Evolutionary conservation across 30 jellyfish, hydroid and myxozoan genomes (phyloP).

Genomic region (Rhopilema esculentum): DNA sequence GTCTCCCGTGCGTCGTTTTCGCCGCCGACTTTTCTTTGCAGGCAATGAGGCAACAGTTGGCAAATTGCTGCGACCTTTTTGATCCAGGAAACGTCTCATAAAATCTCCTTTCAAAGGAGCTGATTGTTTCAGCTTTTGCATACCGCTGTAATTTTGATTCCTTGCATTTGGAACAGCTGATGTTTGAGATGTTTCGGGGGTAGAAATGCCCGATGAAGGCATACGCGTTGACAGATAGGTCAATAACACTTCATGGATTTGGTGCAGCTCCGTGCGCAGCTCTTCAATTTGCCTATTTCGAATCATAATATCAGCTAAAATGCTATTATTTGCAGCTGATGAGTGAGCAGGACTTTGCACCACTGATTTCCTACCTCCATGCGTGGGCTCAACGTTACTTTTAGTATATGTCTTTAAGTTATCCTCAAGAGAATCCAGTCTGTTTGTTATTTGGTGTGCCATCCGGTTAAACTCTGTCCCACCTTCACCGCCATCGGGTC

Average conservation of each 20-base stretch:
- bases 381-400: background rate
- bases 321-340: background rate
- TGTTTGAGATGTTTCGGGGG: background rate
- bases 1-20: constrained; percentile 25
- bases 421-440: constrained; percentile 70
- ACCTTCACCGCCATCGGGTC: constrained; percentile 79
- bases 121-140: constrained; percentile 4
- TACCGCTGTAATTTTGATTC: background rate
- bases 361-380: constrained; percentile 6
- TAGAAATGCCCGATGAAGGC: constrained; percentile 2
- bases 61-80: constrained; percentile 28
- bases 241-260: constrained; percentile 25
- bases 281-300: constrained; percentile 61
- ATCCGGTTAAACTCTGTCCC: constrained; percentile 51
- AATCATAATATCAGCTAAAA: constrained; percentile 23
- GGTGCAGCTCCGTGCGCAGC: constrained; percentile 51
- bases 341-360: background rate
- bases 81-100: constrained; percentile 38
- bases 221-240: background rate
- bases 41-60: constrained; percentile 24
- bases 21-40: constrained; percentile 19
- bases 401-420: constrained; percentile 36
- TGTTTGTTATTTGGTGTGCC: constrained; percentile 45
- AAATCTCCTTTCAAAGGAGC: constrained; percentile 27
- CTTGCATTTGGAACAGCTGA: background rate